A percentile compares a stretch with the other conserved stretches of the same genome.
phyloP scores from a whole-genome alignment of 2,888 invertebrate genomes.

The Dinocampus coccinellae region DNA sequence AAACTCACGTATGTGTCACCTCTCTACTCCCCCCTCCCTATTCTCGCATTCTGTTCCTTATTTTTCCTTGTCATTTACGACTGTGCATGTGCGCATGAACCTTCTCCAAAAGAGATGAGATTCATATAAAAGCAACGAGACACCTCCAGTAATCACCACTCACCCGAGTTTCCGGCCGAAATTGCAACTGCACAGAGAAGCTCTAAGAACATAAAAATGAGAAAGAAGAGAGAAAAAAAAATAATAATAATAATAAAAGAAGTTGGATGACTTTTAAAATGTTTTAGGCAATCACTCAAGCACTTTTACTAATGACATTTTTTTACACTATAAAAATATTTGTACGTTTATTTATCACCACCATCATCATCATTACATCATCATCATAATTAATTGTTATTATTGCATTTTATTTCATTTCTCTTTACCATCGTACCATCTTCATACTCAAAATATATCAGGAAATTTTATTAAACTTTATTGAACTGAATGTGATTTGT shows the following conservation, averaged over 20 bases:
- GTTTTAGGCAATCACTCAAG: slow-evolving; percentile 9
- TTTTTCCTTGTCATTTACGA: slow-evolving; percentile 30
- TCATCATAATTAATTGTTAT: too few species aligned
- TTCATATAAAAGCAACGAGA: slow-evolving; percentile 34
- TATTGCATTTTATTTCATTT: too few species aligned
- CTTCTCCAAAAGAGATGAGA: slow-evolving; percentile 18
- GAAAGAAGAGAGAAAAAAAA: not conserved
- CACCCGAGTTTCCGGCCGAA: slow-evolving; percentile 27
- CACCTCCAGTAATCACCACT: slow-evolving; percentile 29
- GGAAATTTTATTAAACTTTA: not conserved
- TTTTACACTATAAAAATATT: not conserved
- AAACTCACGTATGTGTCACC: slow-evolving; percentile 4
- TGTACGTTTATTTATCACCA: not conserved
- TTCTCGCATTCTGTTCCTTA: too few species aligned
- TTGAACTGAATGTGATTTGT: too few species aligned
- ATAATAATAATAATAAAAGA: not conserved
- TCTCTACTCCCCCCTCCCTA: not conserved
- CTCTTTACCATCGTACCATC: too few species aligned
- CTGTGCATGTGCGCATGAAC: not conserved
- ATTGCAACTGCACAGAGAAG: slow-evolving; percentile 28
- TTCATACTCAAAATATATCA: not conserved
- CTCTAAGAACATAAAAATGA: slow-evolving; percentile 15
- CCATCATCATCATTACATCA: too few species aligned
- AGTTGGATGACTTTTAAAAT: slow-evolving; percentile 11
- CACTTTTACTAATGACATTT: slow-evolving; percentile 12